Percentiles rank a stretch among this genome's conserved stretches.
Conservation (phyloP, 2,113 vertebrate species). For the Phasianus colchicus region DNA sequence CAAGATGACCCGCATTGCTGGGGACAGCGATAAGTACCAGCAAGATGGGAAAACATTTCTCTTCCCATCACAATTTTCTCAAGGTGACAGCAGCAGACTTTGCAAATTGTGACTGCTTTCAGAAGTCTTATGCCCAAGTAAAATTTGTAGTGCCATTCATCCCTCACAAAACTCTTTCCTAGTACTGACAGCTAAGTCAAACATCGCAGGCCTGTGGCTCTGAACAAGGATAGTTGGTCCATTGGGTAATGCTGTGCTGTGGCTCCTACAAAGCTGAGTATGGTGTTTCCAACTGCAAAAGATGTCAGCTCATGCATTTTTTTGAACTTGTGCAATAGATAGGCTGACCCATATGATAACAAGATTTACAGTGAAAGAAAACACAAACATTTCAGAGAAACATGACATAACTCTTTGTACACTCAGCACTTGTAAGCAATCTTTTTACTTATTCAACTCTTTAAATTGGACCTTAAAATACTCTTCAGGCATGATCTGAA, state of each 20-base stretch:
- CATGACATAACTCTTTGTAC: neutral
- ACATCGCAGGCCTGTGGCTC: neutral
- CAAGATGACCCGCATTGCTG: accelerated
- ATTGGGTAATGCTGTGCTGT: accelerated
- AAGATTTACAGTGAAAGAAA: constrained; percentile 6
- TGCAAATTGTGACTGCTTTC: neutral
- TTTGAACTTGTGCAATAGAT: neutral
- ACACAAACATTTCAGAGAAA: neutral
- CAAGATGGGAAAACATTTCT: neutral
- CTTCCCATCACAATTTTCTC: neutral
- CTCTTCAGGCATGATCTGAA: constrained; percentile 5
- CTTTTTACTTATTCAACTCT: neutral
- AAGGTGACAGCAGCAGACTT: neutral
- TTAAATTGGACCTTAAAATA: constrained; percentile 1
- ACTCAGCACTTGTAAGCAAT: neutral
- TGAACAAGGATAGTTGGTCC: accelerated
- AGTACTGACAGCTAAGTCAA: neutral
- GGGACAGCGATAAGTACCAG: neutral
- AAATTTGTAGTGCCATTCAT: accelerated
- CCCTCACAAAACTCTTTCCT: neutral
- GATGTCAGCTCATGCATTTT: neutral
- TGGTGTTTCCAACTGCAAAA: neutral
- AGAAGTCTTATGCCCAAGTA: neutral
- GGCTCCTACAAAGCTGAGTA: neutral
- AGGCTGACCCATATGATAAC: neutral